These are phyloP conservation scores for Amniataba percoides DNA, from an alignment of 2,797 vertebrate species.

Conservation along the genomic window DNA sequence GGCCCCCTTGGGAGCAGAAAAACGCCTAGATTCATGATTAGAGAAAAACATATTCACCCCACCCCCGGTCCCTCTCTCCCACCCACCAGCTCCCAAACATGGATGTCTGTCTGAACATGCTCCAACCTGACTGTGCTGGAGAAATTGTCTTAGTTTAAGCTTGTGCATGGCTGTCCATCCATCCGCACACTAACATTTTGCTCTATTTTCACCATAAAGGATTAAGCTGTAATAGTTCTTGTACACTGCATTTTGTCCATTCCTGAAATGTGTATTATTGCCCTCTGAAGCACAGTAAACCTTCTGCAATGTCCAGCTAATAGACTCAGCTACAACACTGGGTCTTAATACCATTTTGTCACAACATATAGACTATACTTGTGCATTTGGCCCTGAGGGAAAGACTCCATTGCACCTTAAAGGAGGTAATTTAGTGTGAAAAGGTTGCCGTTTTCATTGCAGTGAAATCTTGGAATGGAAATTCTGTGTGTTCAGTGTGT, in stretches of 20 bases:
- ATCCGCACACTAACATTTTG: neutral
- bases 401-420: conserved; percentile 46
- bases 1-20: conserved; percentile 64
- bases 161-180: neutral
- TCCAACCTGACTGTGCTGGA: conserved; percentile 10
- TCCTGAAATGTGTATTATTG: conserved; percentile 29
- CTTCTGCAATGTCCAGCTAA: conserved; percentile 38
- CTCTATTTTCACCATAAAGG: neutral
- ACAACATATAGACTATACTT: conserved; percentile 37
- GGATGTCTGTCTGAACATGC: conserved; percentile 33
- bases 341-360: conserved; percentile 56
- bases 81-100: conserved; percentile 34
- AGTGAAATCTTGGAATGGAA: conserved; percentile 41
- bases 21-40: conserved; percentile 64
- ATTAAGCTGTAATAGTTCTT: conserved; percentile 14
- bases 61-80: conserved; percentile 4
- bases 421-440: conserved; percentile 68
- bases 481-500: conserved; percentile 33
- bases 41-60: conserved; percentile 45
- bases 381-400: conserved; percentile 36
- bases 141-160: neutral
- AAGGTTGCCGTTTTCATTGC: conserved; percentile 52
- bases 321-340: conserved; percentile 31
- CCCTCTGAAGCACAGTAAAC: conserved; percentile 36
- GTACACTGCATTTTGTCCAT: neutral